Percentiles rank a stretch among this genome's conserved stretches.
Evolutionary conservation across 2,888 invertebrate genomes (phyloP).

Genomic region (Caenorhabditis afra): DNA sequence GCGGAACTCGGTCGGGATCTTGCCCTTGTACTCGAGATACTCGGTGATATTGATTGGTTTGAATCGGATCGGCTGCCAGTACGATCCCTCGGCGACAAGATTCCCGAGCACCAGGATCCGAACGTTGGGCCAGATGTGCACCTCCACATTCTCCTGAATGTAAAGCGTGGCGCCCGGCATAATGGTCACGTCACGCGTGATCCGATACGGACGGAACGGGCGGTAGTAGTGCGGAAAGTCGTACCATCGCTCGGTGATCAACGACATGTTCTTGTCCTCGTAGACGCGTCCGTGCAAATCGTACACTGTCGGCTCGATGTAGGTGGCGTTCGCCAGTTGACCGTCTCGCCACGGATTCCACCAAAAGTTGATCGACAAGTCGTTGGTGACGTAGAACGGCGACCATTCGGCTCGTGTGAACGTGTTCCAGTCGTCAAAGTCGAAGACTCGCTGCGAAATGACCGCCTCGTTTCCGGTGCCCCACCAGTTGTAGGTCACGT

Average conservation of each 20-base stretch:
- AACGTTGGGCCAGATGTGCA: conserved; percentile 96
- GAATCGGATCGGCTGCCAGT: conserved; percentile 82
- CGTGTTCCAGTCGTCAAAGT: conserved; percentile 95
- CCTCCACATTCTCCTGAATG: conserved; percentile 87
- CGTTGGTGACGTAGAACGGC: conserved; percentile 89
- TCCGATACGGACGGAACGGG: conserved; percentile 85
- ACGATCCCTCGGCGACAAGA: conserved; percentile 89
- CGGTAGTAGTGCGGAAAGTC: conserved; percentile 72
- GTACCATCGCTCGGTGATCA: conserved; percentile 73
- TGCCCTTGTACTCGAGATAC: conserved; percentile 67
- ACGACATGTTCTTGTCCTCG: conserved; percentile 72
- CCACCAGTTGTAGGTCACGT: conserved; percentile 97
- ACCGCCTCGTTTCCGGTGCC: conserved; percentile 86
- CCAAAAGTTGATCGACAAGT: conserved; percentile 80
- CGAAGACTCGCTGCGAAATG: conserved; percentile 85
- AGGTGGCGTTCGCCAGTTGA: conserved; percentile 71
- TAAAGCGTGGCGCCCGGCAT: conserved; percentile 93
- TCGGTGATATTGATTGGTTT: conserved; percentile 80
- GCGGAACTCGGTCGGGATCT: conserved; percentile 69
- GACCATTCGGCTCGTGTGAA: conserved; percentile 93
- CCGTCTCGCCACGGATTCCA: conserved; percentile 74
- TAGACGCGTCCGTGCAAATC: conserved; percentile 79
- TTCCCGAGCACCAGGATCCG: conserved; percentile 87
- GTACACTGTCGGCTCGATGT: conserved; percentile 70
- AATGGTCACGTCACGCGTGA: conserved; percentile 93